Evolutionary conservation across 2,113 vertebrate genomes (phyloP).

Genomic region (Pongo pygmaeus): DNA sequence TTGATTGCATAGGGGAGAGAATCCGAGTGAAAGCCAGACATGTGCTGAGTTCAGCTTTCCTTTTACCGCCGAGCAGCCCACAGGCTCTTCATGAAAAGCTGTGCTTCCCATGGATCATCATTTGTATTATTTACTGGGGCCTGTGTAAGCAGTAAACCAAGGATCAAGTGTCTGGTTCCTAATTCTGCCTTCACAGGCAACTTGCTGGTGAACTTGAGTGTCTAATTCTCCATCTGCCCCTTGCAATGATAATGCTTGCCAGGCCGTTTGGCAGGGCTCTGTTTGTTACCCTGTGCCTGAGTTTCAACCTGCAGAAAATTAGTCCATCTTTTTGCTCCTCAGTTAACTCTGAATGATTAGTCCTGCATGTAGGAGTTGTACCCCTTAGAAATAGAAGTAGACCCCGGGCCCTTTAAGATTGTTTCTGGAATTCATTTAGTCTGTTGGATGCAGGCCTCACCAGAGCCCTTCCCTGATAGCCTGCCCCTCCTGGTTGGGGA

Average conservation of each 20-base stretch:
- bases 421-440: neutral
- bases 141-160: neutral
- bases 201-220: neutral
- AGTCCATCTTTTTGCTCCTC: neutral
- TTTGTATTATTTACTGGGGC: neutral
- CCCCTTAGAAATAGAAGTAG: neutral
- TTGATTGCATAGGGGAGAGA: neutral
- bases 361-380: neutral
- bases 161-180: neutral
- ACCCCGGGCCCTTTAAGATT: neutral
- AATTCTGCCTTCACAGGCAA: constrained; percentile 42
- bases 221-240: neutral
- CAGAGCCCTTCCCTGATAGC: neutral
- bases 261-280: neutral
- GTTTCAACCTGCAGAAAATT: neutral
- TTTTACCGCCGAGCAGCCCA: neutral
- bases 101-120: neutral
- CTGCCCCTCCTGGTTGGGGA: neutral
- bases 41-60: neutral
- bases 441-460: neutral
- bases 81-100: neutral
- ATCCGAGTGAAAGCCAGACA: neutral
- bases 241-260: neutral
- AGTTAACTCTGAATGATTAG: neutral
- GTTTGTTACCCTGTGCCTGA: neutral